phyloP scores from a whole-genome alignment of 2,888 invertebrate genomes.

The Pimpla rufipes region DNA sequence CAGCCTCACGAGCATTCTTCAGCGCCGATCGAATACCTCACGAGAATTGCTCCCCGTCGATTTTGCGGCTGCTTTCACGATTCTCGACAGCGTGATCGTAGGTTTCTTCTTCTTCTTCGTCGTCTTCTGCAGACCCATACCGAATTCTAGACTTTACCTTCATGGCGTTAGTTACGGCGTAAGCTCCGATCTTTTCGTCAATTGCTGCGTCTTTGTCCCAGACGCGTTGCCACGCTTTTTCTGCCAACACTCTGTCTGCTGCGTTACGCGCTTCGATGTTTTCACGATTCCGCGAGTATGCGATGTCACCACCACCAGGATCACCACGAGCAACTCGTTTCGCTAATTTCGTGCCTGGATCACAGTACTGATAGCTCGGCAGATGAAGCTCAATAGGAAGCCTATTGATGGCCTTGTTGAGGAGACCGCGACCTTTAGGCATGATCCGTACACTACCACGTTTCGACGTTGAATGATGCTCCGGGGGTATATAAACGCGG shows the following conservation, averaged over 20 bases:
- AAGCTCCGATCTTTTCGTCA: constrained; percentile 77
- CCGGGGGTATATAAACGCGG: constrained; percentile 30
- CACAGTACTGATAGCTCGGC: constrained; percentile 62
- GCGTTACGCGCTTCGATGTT: constrained; percentile 50
- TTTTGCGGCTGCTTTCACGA: constrained; percentile 40
- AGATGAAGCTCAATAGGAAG: constrained; percentile 62
- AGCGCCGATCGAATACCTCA: constrained; percentile 51
- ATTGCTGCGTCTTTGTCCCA: constrained; percentile 55
- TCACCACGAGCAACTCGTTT: constrained; percentile 77
- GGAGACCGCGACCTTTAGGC: constrained; percentile 19
- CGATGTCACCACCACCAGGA: constrained; percentile 75
- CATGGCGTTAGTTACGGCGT: constrained; percentile 76
- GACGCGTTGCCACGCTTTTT: constrained; percentile 67
- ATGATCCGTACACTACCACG: constrained; percentile 23
- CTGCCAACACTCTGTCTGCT: constrained; percentile 62
- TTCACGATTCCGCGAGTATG: constrained; percentile 72
- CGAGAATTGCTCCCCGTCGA: background rate
- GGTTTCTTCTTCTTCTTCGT: constrained; percentile 15
- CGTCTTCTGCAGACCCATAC: constrained; percentile 43
- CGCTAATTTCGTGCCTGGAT: constrained; percentile 71
- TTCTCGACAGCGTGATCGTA: constrained; percentile 20
- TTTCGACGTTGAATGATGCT: constrained; percentile 6
- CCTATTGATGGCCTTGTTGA: constrained; percentile 53
- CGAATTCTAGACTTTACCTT: constrained; percentile 73
- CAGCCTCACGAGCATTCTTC: constrained; percentile 13